phyloP scores from a whole-genome alignment of 2,797 vertebrate genomes.

The Peromyscus nudipes region DNA sequence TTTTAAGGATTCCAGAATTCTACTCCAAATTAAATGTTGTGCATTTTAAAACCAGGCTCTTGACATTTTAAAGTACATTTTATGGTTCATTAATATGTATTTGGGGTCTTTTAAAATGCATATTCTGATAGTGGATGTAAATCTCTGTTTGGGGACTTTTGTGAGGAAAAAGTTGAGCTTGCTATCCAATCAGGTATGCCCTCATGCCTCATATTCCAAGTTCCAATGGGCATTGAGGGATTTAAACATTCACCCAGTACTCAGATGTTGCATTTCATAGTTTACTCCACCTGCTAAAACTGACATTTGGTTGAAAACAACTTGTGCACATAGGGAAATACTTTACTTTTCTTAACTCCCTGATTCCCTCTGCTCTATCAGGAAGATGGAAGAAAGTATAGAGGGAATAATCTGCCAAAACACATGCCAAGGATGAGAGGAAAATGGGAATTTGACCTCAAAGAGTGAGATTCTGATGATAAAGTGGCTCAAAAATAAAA shows the following conservation, averaged over 20 bases:
- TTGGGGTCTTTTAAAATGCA: constrained; percentile 62
- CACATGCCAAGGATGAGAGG: neutral
- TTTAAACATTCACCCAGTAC: constrained; percentile 49
- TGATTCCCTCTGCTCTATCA: constrained; percentile 50
- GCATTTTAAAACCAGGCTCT: constrained; percentile 61
- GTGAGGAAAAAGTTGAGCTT: constrained; percentile 17
- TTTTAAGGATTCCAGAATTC: constrained; percentile 47
- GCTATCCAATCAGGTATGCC: constrained; percentile 48
- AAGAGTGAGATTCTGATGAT: constrained; percentile 15
- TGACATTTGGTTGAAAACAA: constrained; percentile 81
- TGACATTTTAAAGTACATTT: constrained; percentile 70
- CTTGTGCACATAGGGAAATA: constrained; percentile 43
- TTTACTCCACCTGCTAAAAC: constrained; percentile 80
- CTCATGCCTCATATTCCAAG: constrained; percentile 50
- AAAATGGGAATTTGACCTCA: constrained; percentile 50
- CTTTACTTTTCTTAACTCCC: constrained; percentile 59
- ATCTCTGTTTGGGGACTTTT: constrained; percentile 58
- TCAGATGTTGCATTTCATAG: constrained; percentile 74
- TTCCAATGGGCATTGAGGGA: constrained; percentile 53
- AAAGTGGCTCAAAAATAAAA: constrained; percentile 25
- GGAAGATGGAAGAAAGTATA: constrained; percentile 24
- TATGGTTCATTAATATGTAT: constrained; percentile 65
- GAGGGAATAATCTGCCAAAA: constrained; percentile 38
- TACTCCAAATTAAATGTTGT: constrained; percentile 45
- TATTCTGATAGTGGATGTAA: constrained; percentile 52